Evolutionary conservation across 2,888 invertebrate genomes (phyloP).

Genomic region (Abscondita cerata): DNA sequence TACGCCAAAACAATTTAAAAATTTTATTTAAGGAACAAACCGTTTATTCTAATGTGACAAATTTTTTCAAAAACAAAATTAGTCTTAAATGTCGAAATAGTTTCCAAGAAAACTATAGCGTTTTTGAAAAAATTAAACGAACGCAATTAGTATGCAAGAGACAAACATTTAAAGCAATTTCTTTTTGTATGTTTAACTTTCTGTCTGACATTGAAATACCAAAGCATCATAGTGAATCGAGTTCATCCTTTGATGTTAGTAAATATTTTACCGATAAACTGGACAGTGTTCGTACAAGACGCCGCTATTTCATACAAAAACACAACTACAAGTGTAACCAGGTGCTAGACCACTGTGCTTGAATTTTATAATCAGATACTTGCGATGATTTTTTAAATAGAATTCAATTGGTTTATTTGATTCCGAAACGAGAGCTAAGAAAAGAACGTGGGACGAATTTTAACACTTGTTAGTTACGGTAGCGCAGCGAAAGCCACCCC

Average conservation of each 20-base stretch:
- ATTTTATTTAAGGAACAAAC: no score
- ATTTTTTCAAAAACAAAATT: not conserved
- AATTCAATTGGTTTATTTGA: slow-evolving; percentile 7
- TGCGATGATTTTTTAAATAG: slow-evolving; percentile 23
- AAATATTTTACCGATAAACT: slow-evolving; percentile 25
- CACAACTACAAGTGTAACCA: slow-evolving; percentile 40
- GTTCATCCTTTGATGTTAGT: slow-evolving; percentile 29
- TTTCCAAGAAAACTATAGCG: not conserved
- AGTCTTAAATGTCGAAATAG: slow-evolving; percentile 1
- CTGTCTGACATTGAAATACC: slow-evolving; percentile 15
- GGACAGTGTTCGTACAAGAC: slow-evolving; percentile 44
- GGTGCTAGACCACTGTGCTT: slow-evolving; percentile 46
- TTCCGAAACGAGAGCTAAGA: slow-evolving; percentile 22
- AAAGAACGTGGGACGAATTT: slow-evolving; percentile 26
- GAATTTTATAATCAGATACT: slow-evolving; percentile 28
- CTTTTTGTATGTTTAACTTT: not conserved
- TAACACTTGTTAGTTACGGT: slow-evolving; percentile 3
- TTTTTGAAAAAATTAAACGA: not conserved
- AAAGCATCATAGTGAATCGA: slow-evolving; percentile 8
- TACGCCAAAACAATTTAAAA: no score
- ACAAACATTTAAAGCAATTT: slow-evolving; percentile 1
- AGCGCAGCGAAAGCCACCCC: slow-evolving; percentile 3
- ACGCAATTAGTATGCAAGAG: slow-evolving; percentile 12
- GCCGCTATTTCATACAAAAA: slow-evolving; percentile 44
- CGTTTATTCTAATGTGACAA: no score